Evolutionary conservation across 35 echinoderm and acorn worm species (phyloP).

Genomic region (Ophioderma brevispina): DNA sequence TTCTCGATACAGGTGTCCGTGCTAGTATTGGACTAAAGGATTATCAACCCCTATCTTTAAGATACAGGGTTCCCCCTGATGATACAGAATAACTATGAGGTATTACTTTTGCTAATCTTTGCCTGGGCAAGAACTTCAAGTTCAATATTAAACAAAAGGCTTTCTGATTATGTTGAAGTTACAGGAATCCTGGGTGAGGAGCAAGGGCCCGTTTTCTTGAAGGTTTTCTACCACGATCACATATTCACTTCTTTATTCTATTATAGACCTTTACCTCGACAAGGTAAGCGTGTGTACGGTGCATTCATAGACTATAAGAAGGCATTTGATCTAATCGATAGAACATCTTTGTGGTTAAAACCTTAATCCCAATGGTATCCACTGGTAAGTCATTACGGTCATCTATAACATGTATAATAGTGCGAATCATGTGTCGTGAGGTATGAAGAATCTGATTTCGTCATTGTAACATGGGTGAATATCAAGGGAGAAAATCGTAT

Average conservation of each 20-base stretch:
- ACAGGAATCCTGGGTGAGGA: neutral
- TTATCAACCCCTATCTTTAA: slow-evolving; percentile 40
- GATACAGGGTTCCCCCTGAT: neutral
- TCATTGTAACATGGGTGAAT: neutral
- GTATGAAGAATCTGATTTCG: neutral
- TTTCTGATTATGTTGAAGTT: neutral
- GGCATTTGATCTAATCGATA: neutral
- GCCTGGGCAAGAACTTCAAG: neutral
- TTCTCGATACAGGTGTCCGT: slow-evolving; percentile 13
- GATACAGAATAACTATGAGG: slow-evolving; percentile 27
- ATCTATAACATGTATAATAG: neutral
- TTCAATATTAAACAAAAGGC: neutral
- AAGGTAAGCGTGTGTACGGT: neutral
- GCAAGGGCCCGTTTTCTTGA: neutral
- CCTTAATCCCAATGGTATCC: neutral
- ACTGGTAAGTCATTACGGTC: neutral
- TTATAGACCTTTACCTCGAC: neutral
- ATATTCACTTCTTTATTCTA: neutral
- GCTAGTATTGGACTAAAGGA: slow-evolving; percentile 34
- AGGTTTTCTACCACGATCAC: neutral
- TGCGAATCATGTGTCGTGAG: neutral
- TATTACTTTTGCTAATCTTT: slow-evolving; percentile 1
- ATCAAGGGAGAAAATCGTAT: neutral
- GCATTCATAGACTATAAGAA: slow-evolving; percentile 6
- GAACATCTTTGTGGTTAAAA: neutral